A percentile compares a stretch with the other conserved stretches of the same genome.
Conservation (phyloP, 2,888 invertebrate genomes). For the Digitonthophagus gazella region DNA sequence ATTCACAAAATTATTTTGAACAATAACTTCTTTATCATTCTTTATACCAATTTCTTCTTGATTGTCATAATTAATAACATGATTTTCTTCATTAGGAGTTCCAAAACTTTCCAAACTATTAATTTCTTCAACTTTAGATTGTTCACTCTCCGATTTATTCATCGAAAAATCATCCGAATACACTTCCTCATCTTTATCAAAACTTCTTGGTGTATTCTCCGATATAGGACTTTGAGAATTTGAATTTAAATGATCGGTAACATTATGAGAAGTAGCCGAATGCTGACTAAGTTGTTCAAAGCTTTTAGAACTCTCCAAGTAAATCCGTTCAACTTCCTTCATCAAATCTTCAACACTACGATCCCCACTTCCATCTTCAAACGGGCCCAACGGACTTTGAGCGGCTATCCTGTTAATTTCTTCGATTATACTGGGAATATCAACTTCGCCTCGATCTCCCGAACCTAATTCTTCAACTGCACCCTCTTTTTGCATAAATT, state of each 20-base stretch:
- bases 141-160: slow-evolving; percentile 30
- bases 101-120: slow-evolving; percentile 17
- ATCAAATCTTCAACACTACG: slow-evolving; percentile 60
- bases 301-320: slow-evolving; percentile 51
- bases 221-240: slow-evolving; percentile 47
- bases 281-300: slow-evolving; percentile 50
- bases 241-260: slow-evolving; percentile 42
- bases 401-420: slow-evolving; percentile 62
- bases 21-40: not conserved
- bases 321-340: slow-evolving; percentile 58
- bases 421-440: slow-evolving; percentile 67
- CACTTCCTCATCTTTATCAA: slow-evolving; percentile 33
- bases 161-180: slow-evolving; percentile 47
- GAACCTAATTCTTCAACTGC: slow-evolving; percentile 35
- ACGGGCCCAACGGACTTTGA: slow-evolving; percentile 49
- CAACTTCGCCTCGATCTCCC: slow-evolving; percentile 53
- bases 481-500: slow-evolving; percentile 46
- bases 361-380: slow-evolving; percentile 50
- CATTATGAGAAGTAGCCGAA: slow-evolving; percentile 48
- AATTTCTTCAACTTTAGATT: not conserved
- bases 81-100: slow-evolving; percentile 2
- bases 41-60: not conserved
- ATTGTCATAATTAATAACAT: slow-evolving; percentile 9
- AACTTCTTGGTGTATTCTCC: slow-evolving; percentile 32
- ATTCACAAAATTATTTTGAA: not conserved